Conservation (phyloP, 2,888 invertebrate genomes). For the Diadegma fenestrale region DNA sequence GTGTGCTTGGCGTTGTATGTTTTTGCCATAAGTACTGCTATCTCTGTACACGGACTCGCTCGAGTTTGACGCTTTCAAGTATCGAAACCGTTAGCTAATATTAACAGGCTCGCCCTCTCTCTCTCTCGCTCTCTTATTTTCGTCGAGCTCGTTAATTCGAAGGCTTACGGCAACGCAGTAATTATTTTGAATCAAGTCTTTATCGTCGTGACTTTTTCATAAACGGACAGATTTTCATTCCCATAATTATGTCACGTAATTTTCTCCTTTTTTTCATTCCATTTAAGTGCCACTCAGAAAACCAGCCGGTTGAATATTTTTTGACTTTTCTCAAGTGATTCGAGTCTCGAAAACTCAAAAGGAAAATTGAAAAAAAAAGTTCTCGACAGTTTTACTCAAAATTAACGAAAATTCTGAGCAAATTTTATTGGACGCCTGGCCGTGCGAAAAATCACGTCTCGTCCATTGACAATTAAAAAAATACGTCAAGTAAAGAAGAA, state of each 20-base stretch:
- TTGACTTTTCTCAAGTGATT: not conserved
- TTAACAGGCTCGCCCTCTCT: conserved; percentile 41
- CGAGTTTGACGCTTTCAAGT: conserved; percentile 54
- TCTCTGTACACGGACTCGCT: conserved; percentile 37
- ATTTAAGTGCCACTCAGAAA: not conserved
- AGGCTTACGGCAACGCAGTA: conserved; percentile 25
- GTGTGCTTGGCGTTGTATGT: conserved; percentile 51
- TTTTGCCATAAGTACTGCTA: conserved; percentile 47
- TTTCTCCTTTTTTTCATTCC: not conserved
- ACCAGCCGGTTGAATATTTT: not conserved
- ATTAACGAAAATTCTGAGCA: not conserved
- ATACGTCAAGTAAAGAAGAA: not conserved
- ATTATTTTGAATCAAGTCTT: conserved; percentile 26
- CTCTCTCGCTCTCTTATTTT: conserved; percentile 11
- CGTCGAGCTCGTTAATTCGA: conserved; percentile 44
- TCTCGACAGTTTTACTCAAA: not conserved
- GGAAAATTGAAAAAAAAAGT: no score
- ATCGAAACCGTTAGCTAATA: conserved; percentile 67
- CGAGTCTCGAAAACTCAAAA: not conserved
- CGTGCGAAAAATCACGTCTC: not conserved
- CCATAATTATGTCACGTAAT: conserved; percentile 2
- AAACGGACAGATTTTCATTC: conserved; percentile 26
- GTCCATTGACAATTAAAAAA: not conserved
- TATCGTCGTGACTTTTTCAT: conserved; percentile 38
- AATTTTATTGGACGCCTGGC: not conserved